Percentiles rank a stretch among this genome's conserved stretches.
Conservation (phyloP, 2,797 vertebrate genomes). For the Brachyalestes nurse region DNA sequence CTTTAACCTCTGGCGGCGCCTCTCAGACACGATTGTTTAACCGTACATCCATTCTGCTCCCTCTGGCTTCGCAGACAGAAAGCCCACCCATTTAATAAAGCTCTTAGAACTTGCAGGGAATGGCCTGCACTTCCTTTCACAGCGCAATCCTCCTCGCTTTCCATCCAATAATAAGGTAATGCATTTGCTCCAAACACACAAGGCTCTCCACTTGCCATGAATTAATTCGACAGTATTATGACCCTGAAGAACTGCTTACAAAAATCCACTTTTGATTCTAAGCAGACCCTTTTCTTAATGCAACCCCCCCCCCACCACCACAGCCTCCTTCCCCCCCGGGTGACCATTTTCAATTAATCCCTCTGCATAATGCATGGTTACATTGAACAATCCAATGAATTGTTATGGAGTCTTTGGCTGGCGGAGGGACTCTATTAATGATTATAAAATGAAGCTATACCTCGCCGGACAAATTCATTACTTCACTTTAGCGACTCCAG, state of each 20-base stretch:
- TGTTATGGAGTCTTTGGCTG: conserved; percentile 77
- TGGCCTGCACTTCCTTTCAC: conserved; percentile 44
- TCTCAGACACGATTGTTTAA: conserved; percentile 18
- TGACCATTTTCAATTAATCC: conserved; percentile 81
- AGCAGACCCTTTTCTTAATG: conserved; percentile 74
- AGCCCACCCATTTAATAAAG: conserved; percentile 37
- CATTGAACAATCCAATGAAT: conserved; percentile 83
- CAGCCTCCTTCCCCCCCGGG: conserved; percentile 51
- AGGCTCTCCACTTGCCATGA: conserved; percentile 63
- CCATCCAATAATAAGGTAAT: conserved; percentile 65
- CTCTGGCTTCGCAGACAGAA: conserved; percentile 9
- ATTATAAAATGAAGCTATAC: conserved; percentile 76
- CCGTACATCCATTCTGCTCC: conserved; percentile 23
- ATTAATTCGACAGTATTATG: conserved; percentile 75
- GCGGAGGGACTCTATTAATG: conserved; percentile 75
- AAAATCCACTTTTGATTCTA: conserved; percentile 77
- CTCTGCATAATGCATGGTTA: conserved; percentile 81
- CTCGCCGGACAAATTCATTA: conserved; percentile 66
- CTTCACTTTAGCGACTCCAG: conserved; percentile 46
- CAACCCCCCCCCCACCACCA: conserved; percentile 59
- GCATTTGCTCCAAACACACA: conserved; percentile 64
- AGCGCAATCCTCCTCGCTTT: conserved; percentile 48
- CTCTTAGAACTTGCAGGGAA: conserved; percentile 45
- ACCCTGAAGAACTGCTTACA: conserved; percentile 76
- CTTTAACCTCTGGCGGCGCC: conserved; percentile 35